Conservation (phyloP, 2,113 vertebrate genomes). For the Balaeniceps rex region DNA sequence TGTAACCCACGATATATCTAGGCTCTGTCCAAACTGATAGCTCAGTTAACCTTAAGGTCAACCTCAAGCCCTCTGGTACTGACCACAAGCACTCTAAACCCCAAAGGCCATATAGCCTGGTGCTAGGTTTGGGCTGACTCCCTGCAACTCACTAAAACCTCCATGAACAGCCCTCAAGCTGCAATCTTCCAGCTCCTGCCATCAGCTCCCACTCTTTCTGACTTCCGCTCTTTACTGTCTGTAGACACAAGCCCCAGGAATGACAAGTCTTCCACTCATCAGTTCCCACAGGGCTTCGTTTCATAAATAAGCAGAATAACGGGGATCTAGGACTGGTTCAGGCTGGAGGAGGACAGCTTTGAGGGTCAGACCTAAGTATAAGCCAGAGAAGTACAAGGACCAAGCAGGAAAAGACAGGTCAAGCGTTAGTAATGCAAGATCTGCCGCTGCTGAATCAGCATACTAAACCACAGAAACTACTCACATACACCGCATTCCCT, state of each 20-base stretch:
- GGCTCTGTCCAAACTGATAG: not conserved
- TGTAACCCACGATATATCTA: not conserved
- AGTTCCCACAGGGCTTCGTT: not conserved
- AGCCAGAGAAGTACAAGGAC: not conserved
- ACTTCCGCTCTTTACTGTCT: not conserved
- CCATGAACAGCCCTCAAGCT: not conserved
- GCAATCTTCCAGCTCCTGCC: not conserved
- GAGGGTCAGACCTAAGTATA: not conserved
- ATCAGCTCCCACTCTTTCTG: not conserved
- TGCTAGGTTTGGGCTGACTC: not conserved
- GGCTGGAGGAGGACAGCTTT: not conserved
- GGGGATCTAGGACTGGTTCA: not conserved
- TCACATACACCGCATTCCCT: not conserved
- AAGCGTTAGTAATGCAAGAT: not conserved
- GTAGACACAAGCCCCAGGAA: not conserved
- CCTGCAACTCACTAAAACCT: not conserved
- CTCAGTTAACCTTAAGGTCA: not conserved
- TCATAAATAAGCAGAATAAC: not conserved
- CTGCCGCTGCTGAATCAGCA: rapidly evolving
- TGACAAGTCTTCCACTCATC: not conserved
- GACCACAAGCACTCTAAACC: not conserved
- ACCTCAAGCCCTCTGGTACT: not conserved
- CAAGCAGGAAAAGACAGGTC: not conserved
- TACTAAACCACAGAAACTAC: not conserved
- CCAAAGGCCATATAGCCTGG: not conserved